Conservation (phyloP, 2,797 vertebrate species). For the Mus minutoides region DNA sequence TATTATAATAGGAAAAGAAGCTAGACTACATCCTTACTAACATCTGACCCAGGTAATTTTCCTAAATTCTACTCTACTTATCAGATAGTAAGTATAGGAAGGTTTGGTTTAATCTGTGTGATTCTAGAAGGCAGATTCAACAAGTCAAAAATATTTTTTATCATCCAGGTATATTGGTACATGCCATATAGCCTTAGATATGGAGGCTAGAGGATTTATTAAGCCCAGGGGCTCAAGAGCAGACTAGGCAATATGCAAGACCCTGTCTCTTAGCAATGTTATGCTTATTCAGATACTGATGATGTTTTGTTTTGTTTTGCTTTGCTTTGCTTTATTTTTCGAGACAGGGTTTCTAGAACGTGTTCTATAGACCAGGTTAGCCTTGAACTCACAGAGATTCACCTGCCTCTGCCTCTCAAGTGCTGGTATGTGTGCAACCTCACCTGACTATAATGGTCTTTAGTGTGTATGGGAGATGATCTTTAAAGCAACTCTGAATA, state of each 20-base stretch:
- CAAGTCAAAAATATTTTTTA: not conserved
- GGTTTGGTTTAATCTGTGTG: not conserved
- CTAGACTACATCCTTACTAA: not conserved
- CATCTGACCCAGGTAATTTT: not conserved
- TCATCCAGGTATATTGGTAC: not conserved
- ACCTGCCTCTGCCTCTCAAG: not conserved
- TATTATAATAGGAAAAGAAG: not conserved
- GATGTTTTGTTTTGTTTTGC: not conserved
- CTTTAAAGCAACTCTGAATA: not conserved
- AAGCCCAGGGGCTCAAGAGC: not conserved
- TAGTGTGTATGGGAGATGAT: not conserved
- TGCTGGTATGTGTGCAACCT: not conserved
- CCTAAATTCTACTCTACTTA: slow-evolving; percentile 40
- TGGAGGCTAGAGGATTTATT: not conserved
- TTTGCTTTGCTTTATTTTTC: no score
- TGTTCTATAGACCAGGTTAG: not conserved
- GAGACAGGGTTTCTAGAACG: no score
- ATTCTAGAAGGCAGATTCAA: slow-evolving; percentile 3
- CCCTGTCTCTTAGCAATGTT: not conserved
- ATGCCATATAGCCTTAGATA: not conserved
- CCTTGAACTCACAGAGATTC: not conserved
- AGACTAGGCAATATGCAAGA: not conserved
- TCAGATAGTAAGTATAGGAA: not conserved
- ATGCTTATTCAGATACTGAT: not conserved
- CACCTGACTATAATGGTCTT: not conserved